Evolutionary conservation across 2,113 vertebrate genomes (phyloP), one percentile per base, ranked within the genome.

Genomic region (Epinephelus fuscoguttatus): DNA sequence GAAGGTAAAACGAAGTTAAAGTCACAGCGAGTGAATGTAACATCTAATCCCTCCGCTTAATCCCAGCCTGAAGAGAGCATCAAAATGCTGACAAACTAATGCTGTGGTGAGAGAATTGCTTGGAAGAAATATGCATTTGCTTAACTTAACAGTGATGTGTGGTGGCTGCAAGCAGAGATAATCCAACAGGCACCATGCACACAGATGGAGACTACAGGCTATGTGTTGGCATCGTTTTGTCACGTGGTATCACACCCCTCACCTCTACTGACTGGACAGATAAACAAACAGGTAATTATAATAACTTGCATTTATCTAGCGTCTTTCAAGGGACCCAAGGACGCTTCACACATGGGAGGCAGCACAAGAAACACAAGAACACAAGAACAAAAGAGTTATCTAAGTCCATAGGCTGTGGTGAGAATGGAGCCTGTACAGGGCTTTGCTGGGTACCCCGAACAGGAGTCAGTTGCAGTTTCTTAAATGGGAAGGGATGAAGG

Each of bases 11-110:
- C 4, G 12, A 68, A 69, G 66, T 78, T 82, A 63, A 80, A 86
- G 80, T 82, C 82, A 78, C 63, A 80, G 69, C 10, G 17, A 80
- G 25, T 50, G 49, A 82, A 80, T 71, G 64, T 63, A 75, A 73
- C 52, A 78, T 79, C 72, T 88, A 91, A 90, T 92, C 89, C 88
- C 64, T 17, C 6, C 6, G 30, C 82, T 71, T 90, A 91, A 88
- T 87, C 86, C 86, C 76, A 75, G 78, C 86, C 84, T 53, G 75
- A 81, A 86, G 84, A 84, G 37, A 62, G 66, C 64, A 74, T 90
- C 75, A 63, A 84, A 80, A 88, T 75, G 30, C 68, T 72, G 70
- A 84, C 85, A 83, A 89, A 85, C 83, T 78, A 87, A 89, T 80
- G 68, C 64, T 84, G 77, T 83, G 67, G 33, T 75, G 59, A 76